These are phyloP conservation scores for Martes martes DNA, from an alignment of 2,113 vertebrate species.

Conservation along the genomic window DNA sequence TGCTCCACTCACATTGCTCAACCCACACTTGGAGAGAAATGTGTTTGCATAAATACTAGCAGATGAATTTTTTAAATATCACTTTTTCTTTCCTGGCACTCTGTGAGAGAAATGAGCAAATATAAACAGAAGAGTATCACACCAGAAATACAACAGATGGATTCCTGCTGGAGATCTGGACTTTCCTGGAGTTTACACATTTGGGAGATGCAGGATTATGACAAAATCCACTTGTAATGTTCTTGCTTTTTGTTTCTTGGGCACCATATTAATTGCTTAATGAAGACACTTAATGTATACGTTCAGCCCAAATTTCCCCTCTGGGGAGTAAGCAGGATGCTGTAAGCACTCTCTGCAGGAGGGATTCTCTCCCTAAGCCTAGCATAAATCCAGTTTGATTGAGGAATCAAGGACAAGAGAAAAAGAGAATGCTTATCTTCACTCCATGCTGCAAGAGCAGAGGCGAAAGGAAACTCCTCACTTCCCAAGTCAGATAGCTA, in stretches of 20 bases:
- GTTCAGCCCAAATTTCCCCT: neutral
- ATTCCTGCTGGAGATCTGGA: slow-evolving; percentile 47
- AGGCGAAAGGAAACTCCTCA: neutral
- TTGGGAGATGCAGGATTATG: slow-evolving; percentile 58
- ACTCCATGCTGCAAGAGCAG: neutral
- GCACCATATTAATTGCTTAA: slow-evolving; percentile 57
- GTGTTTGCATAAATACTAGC: slow-evolving; percentile 77
- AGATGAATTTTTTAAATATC: slow-evolving; percentile 75
- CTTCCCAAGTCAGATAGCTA: neutral
- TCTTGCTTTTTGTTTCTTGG: slow-evolving; percentile 44
- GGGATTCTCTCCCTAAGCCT: neutral
- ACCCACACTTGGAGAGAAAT: slow-evolving; percentile 69
- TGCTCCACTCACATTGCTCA: slow-evolving; percentile 51
- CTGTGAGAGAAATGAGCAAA: slow-evolving; percentile 71
- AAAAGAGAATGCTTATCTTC: neutral
- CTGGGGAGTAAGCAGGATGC: neutral
- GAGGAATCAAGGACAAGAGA: neutral
- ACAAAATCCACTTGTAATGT: slow-evolving; percentile 56
- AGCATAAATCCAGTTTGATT: slow-evolving; percentile 28
- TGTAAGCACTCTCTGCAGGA: neutral
- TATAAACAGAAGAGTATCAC: slow-evolving; percentile 70
- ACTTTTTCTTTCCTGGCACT: slow-evolving; percentile 69
- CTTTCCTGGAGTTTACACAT: slow-evolving; percentile 48
- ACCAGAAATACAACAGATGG: slow-evolving; percentile 68
- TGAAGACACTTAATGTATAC: neutral